Conservation (phyloP, 2,113 vertebrate species). For the Oceanodroma tethys region DNA sequence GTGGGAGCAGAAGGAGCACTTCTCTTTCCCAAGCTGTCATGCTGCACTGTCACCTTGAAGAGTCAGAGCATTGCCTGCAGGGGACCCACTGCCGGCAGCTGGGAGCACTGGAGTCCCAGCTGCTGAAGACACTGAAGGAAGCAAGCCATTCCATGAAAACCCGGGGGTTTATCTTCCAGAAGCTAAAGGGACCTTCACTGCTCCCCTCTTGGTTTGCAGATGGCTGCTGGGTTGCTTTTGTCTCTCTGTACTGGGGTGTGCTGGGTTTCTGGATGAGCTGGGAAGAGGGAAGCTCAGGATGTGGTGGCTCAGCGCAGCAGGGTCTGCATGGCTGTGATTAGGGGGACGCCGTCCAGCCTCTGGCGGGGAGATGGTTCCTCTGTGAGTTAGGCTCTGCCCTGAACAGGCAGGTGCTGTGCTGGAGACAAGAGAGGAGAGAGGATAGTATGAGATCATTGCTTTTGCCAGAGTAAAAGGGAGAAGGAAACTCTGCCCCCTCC, state of each 20-base stretch:
- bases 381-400: neutral
- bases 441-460: neutral
- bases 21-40: neutral
- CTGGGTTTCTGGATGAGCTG: neutral
- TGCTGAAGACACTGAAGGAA: neutral
- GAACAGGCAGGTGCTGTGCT: neutral
- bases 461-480: neutral
- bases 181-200: neutral
- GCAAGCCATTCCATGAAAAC: neutral
- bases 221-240: neutral
- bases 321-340: neutral
- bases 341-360: neutral
- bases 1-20: neutral
- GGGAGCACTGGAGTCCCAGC: neutral
- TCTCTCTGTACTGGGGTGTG: neutral
- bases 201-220: neutral
- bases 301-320: neutral
- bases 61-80: neutral
- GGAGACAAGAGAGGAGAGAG: neutral
- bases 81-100: neutral
- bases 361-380: neutral
- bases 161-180: neutral
- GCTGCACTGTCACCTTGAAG: neutral
- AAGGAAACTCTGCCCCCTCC: neutral
- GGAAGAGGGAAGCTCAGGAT: neutral